Evolutionary conservation across 2,113 vertebrate genomes (phyloP), one percentile per base, ranked within the genome.

Genomic region (Sardina pilchardus): DNA sequence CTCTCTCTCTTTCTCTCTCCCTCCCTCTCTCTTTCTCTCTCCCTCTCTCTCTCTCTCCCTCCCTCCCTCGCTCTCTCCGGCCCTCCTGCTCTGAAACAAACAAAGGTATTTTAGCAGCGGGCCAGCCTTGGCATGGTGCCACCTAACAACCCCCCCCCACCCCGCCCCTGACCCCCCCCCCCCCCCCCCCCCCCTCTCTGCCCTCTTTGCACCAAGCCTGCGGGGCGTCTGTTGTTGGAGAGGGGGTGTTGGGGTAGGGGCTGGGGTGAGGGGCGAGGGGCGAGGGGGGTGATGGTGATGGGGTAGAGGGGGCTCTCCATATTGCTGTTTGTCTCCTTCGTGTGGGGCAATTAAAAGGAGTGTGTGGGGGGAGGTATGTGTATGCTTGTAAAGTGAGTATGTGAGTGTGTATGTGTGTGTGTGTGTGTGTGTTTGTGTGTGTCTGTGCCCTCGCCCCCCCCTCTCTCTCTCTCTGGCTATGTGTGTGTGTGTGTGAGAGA

Each of bases 61-160:
- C 19, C 21, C 53, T 56, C n/a, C 21, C 16, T 14, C 17, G 0
- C 16, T 53, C 50, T 67, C 8, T 67, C 63, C 8, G 3, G 24
- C n/a, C 26, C 63, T 67, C n/a, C 63, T 30, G 26, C 63, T 67
- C 63, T 6, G 26, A 75, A 30, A 85, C 84, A 93, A 91, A 94
- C 94, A 94, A 94, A 94, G 94, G 92, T 94, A 93, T 94, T 94
- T 93, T 75, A 75, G 67, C 67, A 93, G 92, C 89, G 90, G 91
- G 88, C 89, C 83, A 36, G 75, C 89, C 84, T 87, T 94, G 94
- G 94, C 93, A 91, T 85, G 0, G 85, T 93, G 93, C 93, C 94
- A 94, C 92, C 87, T 89, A 89, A 88, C 84, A 81, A 82, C 59
- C 85, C 84, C 82, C 82, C 47, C 47, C 71, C 43, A 88, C 88